Evolutionary conservation across 2,888 invertebrate genomes (phyloP), one percentile per base, ranked within the genome.

Genomic region (Cheilosia vernalis): DNA sequence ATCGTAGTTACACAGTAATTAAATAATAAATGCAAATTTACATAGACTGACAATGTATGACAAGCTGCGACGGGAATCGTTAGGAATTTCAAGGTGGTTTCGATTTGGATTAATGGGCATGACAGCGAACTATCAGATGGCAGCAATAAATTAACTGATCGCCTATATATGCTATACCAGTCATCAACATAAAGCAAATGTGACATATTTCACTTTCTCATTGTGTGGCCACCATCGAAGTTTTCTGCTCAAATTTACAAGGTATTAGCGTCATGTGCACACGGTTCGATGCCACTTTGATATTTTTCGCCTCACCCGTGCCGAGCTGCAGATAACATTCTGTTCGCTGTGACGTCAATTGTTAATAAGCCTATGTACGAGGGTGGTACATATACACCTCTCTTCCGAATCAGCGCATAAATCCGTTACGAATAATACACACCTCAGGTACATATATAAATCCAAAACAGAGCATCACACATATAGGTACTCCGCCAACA

Each of bases 21-120:
- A 60, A 63, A 73, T 80, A 80, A 80, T 60, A 76, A 64, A 76
- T 64, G 63, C 61, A 60, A 58, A 78, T 78, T 78, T 55, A 63
- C 63, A 61, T 55, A 19, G 60, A 30, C 49, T 9, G 27, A 3
- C 47, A 47, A 40, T 40, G 56, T 53, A 33, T 53, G 61, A 33
- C 63, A 73, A 15, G 19, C 42, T n/a, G 27, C 27, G 53, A 60
- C n/a, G 42, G n/a, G 33, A 7, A 70, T 78, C 40, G 21, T 55
- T 53, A 55, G 55, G 37, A 37, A 3, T 37, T 37, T 37, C 13
- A 37, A 37, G 2, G 55, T 63, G 40, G 7, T 37, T 47, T 44
- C 17, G 37, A 13, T 27, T 47, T 44, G 15, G 37, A 13, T n/a
- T 30, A 70, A 78, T 55, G 47, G 19, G 27, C 42, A 44, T 53